Conservation (phyloP, 1,140 invertebrate species). For the Phortica variegata region DNA sequence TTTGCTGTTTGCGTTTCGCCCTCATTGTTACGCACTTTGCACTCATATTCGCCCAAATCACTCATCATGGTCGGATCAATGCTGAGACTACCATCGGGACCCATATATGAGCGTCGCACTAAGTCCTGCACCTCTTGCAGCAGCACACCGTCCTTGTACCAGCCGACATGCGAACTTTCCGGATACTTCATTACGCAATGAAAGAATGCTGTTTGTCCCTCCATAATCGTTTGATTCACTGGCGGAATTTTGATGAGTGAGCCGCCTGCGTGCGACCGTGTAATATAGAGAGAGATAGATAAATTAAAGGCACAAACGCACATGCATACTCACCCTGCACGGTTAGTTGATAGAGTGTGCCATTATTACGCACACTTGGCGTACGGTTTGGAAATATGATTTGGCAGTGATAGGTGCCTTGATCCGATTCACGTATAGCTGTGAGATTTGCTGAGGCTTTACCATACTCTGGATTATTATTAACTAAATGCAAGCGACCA, state of each 20-base stretch:
- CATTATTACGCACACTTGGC: slow-evolving; percentile 78
- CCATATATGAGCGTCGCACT: slow-evolving; percentile 62
- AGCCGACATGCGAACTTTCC: slow-evolving; percentile 64
- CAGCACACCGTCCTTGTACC: slow-evolving; percentile 70
- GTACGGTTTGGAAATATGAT: slow-evolving; percentile 86
- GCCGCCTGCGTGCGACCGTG: slow-evolving; percentile 20
- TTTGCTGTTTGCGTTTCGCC: slow-evolving; percentile 80
- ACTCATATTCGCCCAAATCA: slow-evolving; percentile 87
- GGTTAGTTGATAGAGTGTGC: slow-evolving; percentile 83
- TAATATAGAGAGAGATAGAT: background rate
- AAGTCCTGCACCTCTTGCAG: slow-evolving; percentile 67
- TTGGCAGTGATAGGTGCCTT: slow-evolving; percentile 89
- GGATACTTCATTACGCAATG: slow-evolving; percentile 75
- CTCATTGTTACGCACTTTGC: slow-evolving; percentile 77
- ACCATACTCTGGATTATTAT: slow-evolving; percentile 63
- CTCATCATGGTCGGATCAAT: slow-evolving; percentile 74
- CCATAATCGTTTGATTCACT: slow-evolving; percentile 83
- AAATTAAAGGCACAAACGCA: too few species aligned
- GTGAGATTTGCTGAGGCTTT: slow-evolving; percentile 85
- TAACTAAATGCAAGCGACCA: slow-evolving; percentile 69
- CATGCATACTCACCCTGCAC: slow-evolving; percentile 69
- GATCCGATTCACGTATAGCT: slow-evolving; percentile 83
- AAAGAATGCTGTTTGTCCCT: slow-evolving; percentile 80
- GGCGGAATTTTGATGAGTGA: slow-evolving; percentile 67
- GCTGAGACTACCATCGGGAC: slow-evolving; percentile 72